These are phyloP conservation scores for Montipora sp. DNA, from an alignment of 64 coral and sea anemone species.

Conservation along the genomic window DNA sequence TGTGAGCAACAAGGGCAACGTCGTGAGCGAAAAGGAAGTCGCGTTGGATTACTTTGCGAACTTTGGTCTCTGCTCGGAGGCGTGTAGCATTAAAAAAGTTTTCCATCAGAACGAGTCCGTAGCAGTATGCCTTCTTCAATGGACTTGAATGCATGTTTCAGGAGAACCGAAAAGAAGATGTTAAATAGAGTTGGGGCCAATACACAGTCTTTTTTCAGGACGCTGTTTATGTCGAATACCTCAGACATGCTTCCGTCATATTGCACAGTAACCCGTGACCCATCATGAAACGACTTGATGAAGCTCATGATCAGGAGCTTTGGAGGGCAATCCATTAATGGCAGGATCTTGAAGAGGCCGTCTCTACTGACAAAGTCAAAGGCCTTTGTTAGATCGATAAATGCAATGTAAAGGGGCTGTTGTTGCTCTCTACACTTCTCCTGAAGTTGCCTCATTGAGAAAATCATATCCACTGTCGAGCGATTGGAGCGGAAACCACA, in stretches of 20 bases:
- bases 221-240: not conserved
- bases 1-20: not conserved
- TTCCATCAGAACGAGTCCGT: not conserved
- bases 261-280: not conserved
- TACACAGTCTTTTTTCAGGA: constrained; percentile 17
- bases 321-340: not conserved
- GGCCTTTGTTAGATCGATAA: no score
- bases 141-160: no score
- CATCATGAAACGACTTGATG: not conserved
- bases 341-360: not conserved
- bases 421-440: no score
- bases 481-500: no score
- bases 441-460: no score
- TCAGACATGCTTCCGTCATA: not conserved
- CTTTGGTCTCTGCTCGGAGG: not conserved
- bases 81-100: not conserved
- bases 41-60: not conserved
- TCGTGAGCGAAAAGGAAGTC: not conserved
- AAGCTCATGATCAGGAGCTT: not conserved
- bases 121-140: no score
- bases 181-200: constrained; percentile 3
- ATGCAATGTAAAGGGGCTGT: no score
- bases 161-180: not conserved
- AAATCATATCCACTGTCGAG: no score
- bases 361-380: no score